A percentile compares a stretch with the other conserved stretches of the same genome.
These are phyloP conservation scores for Tychaedon coryphoeus DNA, from an alignment of 2,113 vertebrate species.

Conservation along the genomic window DNA sequence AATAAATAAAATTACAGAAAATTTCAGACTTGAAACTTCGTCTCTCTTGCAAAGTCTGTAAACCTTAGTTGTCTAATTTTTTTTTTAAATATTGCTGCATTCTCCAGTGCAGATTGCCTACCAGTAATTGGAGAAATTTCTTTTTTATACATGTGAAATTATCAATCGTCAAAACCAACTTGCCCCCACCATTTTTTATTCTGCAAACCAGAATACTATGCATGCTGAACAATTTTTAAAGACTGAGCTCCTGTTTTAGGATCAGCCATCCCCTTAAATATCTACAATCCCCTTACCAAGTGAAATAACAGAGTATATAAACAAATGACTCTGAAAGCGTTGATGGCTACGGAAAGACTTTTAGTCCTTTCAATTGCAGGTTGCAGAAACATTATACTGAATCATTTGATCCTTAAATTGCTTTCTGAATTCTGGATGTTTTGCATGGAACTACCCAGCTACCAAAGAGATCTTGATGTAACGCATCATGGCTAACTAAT, in stretches of 20 bases:
- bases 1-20: neutral
- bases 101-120: neutral
- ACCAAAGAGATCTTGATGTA: neutral
- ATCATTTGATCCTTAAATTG: constrained; percentile 24
- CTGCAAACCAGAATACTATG: neutral
- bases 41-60: neutral
- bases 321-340: neutral
- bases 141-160: neutral
- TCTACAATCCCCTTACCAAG: neutral
- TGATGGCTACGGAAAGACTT: constrained; percentile 11
- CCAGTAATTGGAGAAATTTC: neutral
- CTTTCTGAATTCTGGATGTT: constrained; percentile 9
- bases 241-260: neutral
- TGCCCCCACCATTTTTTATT: neutral
- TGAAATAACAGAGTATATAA: constrained; percentile 33
- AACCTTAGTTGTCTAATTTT: neutral
- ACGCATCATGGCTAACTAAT: neutral
- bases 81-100: neutral
- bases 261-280: neutral
- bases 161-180: neutral
- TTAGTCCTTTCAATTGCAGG: constrained; percentile 15
- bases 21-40: neutral
- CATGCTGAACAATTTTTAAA: neutral
- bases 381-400: constrained; percentile 12
- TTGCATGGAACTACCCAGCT: neutral